Percentiles rank a stretch among this genome's conserved stretches.
Evolutionary conservation across 2,797 vertebrate genomes (phyloP).

Genomic region (Hylomyscus alleni): DNA sequence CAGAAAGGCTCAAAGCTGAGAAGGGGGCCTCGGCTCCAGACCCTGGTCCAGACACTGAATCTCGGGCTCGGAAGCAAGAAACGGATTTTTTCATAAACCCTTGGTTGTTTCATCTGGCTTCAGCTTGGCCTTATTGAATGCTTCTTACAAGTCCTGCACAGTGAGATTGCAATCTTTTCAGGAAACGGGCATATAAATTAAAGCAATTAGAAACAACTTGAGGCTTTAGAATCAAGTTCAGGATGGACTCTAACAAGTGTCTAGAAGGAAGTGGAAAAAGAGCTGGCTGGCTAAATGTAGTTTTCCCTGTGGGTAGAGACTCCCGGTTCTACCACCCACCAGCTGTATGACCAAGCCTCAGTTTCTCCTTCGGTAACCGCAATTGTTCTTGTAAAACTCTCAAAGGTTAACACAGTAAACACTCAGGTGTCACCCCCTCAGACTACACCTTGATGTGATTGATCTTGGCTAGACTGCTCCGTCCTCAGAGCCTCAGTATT

Average conservation of each 20-base stretch:
- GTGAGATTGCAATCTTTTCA: slow-evolving; percentile 43
- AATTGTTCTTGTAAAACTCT: neutral
- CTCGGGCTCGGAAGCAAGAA: neutral
- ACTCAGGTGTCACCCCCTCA: neutral
- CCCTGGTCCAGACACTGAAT: neutral
- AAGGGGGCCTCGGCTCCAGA: neutral
- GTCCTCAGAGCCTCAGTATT: neutral
- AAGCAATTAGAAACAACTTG: slow-evolving; percentile 55
- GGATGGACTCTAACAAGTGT: slow-evolving; percentile 3
- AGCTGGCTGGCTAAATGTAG: neutral
- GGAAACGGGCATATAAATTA: slow-evolving; percentile 58
- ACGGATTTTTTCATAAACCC: neutral
- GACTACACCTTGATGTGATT: slow-evolving; percentile 6
- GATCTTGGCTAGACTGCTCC: neutral
- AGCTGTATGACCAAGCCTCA: neutral
- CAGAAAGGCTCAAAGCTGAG: neutral
- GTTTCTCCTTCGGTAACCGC: slow-evolving; percentile 2
- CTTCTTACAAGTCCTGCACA: neutral
- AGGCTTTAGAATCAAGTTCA: slow-evolving; percentile 23
- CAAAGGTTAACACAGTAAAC: neutral
- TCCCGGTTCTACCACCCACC: neutral
- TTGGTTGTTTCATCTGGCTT: slow-evolving; percentile 47
- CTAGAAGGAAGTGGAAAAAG: slow-evolving; percentile 14
- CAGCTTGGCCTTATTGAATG: neutral
- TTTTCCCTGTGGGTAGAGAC: neutral